phyloP scores from a whole-genome alignment of 2,888 invertebrate species.

The Kuschelorhynchus macadamiae region DNA sequence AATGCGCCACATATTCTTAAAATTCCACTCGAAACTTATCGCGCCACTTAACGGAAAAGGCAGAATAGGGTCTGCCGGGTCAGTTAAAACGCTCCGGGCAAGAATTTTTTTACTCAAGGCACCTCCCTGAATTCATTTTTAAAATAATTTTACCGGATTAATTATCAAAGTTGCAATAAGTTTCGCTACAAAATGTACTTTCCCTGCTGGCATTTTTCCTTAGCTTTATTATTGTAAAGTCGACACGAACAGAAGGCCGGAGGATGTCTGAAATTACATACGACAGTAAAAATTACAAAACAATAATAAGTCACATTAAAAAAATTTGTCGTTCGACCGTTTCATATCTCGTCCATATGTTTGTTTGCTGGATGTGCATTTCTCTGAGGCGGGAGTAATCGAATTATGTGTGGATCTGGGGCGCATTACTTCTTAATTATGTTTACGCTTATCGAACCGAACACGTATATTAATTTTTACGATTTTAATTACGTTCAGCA shows the following conservation, averaged over 20 bases:
- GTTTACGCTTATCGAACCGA: conserved; percentile 46
- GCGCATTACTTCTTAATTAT: conserved; percentile 54
- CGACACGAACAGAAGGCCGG: conserved; percentile 16
- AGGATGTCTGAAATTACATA: conserved; percentile 45
- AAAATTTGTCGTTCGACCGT: conserved; percentile 51
- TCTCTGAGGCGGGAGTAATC: conserved; percentile 54
- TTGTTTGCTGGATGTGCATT: conserved; percentile 53
- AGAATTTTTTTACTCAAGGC: no score
- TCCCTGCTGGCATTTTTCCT: no score
- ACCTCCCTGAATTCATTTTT: no score
- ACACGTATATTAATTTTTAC: conserved; percentile 39
- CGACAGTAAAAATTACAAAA: conserved; percentile 16
- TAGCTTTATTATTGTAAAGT: background rate
- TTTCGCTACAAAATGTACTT: no score
- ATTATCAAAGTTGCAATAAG: no score
- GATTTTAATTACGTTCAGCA: conserved; percentile 46
- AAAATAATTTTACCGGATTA: no score
- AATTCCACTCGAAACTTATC: no score
- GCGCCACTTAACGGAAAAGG: no score
- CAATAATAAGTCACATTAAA: conserved; percentile 22
- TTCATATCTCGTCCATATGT: conserved; percentile 51
- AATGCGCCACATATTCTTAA: no score
- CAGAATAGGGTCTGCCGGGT: no score
- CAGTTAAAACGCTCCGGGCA: no score
- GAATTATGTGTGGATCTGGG: conserved; percentile 55